phyloP scores from a whole-genome alignment of 2,888 invertebrate genomes.

The Coremacera marginata region DNA sequence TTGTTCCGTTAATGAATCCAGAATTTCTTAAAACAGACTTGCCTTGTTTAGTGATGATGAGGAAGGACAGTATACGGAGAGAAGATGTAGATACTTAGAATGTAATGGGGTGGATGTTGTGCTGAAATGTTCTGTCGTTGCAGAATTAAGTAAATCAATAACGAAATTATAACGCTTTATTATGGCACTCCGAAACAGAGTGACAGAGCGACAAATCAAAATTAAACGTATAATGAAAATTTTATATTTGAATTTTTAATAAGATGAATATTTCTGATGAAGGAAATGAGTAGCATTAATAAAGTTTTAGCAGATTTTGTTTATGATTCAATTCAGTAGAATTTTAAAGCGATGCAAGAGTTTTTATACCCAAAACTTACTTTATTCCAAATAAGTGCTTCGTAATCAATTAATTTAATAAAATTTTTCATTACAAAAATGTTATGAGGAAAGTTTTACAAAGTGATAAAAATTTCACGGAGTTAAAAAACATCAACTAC shows the following conservation, averaged over 20 bases:
- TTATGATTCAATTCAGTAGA: too few species aligned
- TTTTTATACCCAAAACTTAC: too few species aligned
- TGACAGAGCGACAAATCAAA: background rate
- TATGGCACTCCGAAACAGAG: background rate
- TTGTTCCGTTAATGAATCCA: conserved; percentile 32
- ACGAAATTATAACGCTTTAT: background rate
- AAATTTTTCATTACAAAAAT: too few species aligned
- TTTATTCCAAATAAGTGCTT: too few species aligned
- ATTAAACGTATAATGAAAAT: background rate
- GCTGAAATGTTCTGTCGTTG: background rate
- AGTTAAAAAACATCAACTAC: too few species aligned
- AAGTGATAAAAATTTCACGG: too few species aligned
- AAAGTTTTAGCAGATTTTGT: too few species aligned
- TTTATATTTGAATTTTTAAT: background rate
- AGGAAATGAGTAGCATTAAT: background rate
- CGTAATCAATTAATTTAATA: too few species aligned
- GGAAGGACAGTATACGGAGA: background rate
- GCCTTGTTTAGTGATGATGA: background rate
- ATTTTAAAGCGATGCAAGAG: too few species aligned
- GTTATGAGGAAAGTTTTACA: too few species aligned
- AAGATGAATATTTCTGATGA: background rate
- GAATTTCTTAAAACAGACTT: background rate
- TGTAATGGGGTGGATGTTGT: background rate
- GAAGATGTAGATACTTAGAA: background rate
- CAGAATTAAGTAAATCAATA: background rate